A percentile compares a stretch with the other conserved stretches of the same genome.
Evolutionary conservation across 2,797 vertebrate genomes (phyloP).

Genomic region (Picus viridis): DNA sequence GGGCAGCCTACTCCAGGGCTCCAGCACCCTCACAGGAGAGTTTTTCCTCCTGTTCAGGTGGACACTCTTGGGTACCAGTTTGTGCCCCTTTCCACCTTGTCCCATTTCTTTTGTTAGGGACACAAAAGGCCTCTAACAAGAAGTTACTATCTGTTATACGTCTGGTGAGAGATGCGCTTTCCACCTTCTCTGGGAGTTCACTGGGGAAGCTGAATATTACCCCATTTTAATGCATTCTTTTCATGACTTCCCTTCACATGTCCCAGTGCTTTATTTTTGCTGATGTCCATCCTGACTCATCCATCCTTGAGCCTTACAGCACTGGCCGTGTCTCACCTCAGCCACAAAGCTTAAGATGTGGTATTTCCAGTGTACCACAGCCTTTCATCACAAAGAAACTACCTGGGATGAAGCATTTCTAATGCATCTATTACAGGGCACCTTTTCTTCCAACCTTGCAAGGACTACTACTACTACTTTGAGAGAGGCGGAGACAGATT

Average conservation of each 20-base stretch:
- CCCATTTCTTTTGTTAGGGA: not conserved
- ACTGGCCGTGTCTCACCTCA: not conserved
- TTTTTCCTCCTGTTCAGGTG: too few relatives aligned
- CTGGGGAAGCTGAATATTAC: not conserved
- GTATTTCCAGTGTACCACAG: not conserved
- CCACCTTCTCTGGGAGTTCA: not conserved
- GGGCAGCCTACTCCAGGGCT: too few relatives aligned
- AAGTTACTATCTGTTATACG: not conserved
- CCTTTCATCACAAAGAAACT: not conserved
- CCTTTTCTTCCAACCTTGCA: not conserved
- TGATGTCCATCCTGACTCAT: not conserved
- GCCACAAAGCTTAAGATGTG: not conserved
- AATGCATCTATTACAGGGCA: not conserved
- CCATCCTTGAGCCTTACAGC: not conserved
- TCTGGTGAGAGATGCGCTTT: not conserved
- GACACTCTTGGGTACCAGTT: too few relatives aligned
- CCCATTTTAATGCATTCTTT: not conserved
- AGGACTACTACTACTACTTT: not conserved
- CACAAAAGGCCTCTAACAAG: not conserved
- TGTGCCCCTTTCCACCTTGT: too few relatives aligned
- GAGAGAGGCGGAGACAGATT: not conserved
- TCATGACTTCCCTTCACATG: not conserved
- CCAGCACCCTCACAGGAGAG: too few relatives aligned
- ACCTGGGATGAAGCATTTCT: not conserved
- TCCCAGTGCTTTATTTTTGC: not conserved